phyloP scores from a whole-genome alignment of 2,888 invertebrate species.

The Epinotia brunnichana region DNA sequence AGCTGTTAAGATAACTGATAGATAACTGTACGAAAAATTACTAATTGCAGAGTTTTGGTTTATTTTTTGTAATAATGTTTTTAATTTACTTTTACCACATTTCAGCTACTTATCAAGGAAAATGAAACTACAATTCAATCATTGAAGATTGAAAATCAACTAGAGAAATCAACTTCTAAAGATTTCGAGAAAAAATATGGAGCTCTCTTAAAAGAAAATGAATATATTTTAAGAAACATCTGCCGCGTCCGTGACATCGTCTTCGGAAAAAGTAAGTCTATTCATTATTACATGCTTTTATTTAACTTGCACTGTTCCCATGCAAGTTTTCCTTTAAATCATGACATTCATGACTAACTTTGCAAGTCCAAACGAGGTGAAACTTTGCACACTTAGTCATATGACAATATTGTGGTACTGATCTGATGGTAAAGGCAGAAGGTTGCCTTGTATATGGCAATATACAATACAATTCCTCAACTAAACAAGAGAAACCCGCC shows the following conservation, averaged over 20 bases:
- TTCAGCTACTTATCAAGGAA: constrained; percentile 60
- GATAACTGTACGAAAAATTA: background rate
- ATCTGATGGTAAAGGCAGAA: no score
- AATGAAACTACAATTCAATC: constrained; percentile 57
- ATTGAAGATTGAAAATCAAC: constrained; percentile 56
- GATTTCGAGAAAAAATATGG: constrained; percentile 50
- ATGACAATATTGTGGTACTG: no score
- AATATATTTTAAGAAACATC: constrained; percentile 53
- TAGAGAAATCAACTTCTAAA: constrained; percentile 49
- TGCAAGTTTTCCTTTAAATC: no score
- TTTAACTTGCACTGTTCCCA: no score
- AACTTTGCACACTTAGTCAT: no score
- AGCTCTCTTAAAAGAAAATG: constrained; percentile 55
- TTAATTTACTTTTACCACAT: constrained; percentile 12
- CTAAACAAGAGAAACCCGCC: no score
- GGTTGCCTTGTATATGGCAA: no score
- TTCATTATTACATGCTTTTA: background rate
- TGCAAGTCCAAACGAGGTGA: no score
- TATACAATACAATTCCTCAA: no score
- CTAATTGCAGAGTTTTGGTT: background rate
- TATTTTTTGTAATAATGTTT: background rate
- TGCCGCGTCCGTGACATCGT: constrained; percentile 52
- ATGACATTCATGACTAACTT: no score
- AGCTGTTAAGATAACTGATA: background rate
- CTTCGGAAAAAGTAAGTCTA: constrained; percentile 60